Base-by-base conservation (phyloP, 1,140 invertebrate genomes). In the Oryctes rhinoceros region DNA sequence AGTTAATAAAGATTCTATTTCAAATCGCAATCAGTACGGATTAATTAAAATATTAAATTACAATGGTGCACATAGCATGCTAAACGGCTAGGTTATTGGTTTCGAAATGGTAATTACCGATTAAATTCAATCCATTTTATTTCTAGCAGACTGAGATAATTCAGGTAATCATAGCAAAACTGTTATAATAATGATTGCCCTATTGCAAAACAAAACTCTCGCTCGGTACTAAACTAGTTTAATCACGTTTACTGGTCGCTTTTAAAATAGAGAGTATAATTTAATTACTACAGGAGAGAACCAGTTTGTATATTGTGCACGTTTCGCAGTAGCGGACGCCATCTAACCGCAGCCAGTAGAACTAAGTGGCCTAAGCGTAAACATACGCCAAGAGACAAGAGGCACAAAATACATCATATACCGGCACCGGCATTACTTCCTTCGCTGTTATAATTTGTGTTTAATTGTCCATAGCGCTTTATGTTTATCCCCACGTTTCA, bases 201-300 rank as follows among this genome's bases (percentile, higher is more conserved):
- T 30, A 71, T 71, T 71, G 65, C 65, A 37, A 71, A 71, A 71
- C 20, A 15, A 71, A 30, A 71, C 65, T 71, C 65, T 37, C 35
- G 35, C 65, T 71, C 35, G 24, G 24, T 24, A 30, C 35, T 71
- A 71, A 71, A 30, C 24, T 37, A 71, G 65, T 71, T 59, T 71
- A 71, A 71, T 71, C 65, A 71, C 65, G 53, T 59, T 59, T 59
- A 18, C 53, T 59, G 53, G 53, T 71, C 65, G 65, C 24, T 71
- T 71, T 71, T 71, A 71, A 71, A 71, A 71, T 71, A 30, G 65
- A 71, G 65, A 71, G 24, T 71, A 71, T 71, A 71, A 71, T 71
- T 71, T 71, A 71, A 71, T 71, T 71, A 71, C 65, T 20, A 3
- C 35, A 18, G 24, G 65, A 71, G 11, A 24, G 65, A 71, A 71